Percentiles rank a stretch among this genome's conserved stretches.
Evolutionary conservation across 2,797 vertebrate species (phyloP).

Genomic region (Triplophysa bombifrons): DNA sequence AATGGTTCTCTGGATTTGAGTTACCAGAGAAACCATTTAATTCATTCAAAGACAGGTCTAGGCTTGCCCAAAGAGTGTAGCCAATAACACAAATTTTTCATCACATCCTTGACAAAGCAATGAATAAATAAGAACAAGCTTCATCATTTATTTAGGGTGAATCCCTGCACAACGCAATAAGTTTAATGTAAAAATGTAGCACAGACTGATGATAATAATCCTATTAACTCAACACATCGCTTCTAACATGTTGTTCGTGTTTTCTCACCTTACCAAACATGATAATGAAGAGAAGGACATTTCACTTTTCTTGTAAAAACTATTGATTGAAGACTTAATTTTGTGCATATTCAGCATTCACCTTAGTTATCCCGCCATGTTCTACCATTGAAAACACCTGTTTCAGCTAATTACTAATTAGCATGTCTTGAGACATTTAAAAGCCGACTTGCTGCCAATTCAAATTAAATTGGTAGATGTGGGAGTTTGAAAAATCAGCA

Average conservation of each 20-base stretch:
- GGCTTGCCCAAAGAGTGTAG: constrained; percentile 41
- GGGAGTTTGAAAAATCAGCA: not conserved
- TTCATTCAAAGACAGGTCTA: constrained; percentile 45
- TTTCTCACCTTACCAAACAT: not conserved
- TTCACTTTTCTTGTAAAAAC: not conserved
- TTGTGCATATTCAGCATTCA: not conserved
- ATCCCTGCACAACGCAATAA: too few relatives aligned
- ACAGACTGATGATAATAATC: too few relatives aligned
- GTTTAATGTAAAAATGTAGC: not conserved
- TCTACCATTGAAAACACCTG: constrained; percentile 48
- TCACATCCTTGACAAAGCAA: too few relatives aligned
- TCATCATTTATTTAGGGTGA: not conserved
- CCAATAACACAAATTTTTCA: not conserved
- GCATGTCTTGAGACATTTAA: constrained; percentile 34
- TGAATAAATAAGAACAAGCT: not conserved
- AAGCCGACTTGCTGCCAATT: not conserved
- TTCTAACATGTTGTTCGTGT: not conserved
- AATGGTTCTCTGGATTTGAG: constrained; percentile 38
- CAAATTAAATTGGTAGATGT: not conserved
- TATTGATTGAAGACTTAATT: constrained; percentile 7
- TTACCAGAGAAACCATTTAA: constrained; percentile 52
- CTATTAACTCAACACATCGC: not conserved
- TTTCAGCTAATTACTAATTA: constrained; percentile 34
- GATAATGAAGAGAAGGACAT: not conserved
- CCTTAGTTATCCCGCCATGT: not conserved